phyloP scores from a whole-genome alignment of 2,113 vertebrate species.

The Caracal caracal region DNA sequence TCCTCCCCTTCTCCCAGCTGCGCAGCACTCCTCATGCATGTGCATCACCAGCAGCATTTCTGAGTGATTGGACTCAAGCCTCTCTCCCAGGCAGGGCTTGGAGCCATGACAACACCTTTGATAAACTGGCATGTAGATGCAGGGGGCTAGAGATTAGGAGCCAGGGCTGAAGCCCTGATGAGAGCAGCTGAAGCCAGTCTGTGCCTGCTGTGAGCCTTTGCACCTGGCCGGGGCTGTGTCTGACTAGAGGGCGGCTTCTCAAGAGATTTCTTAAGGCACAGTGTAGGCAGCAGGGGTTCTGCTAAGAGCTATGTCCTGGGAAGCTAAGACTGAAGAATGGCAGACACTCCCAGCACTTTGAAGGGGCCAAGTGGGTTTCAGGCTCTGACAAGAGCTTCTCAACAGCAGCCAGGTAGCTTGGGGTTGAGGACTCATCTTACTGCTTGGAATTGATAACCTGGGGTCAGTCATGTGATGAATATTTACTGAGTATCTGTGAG shows the following conservation, averaged over 20 bases:
- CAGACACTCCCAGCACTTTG: neutral
- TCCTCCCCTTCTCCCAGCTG: neutral
- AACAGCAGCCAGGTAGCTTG: neutral
- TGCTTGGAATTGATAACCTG: neutral
- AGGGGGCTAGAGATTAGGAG: neutral
- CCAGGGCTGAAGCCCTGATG: neutral
- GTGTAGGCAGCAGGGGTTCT: neutral
- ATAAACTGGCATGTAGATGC: neutral
- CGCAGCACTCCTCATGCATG: too few relatives aligned
- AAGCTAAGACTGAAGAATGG: neutral
- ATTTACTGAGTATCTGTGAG: neutral
- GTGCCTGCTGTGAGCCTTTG: neutral
- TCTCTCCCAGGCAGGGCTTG: neutral
- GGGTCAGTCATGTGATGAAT: neutral
- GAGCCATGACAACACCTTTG: neutral
- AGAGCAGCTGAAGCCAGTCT: neutral
- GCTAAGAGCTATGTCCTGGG: neutral
- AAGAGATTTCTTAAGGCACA: neutral
- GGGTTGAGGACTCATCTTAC: neutral
- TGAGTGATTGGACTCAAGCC: neutral
- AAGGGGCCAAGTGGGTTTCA: neutral
- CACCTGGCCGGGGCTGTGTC: neutral
- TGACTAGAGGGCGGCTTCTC: neutral
- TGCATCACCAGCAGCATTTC: neutral
- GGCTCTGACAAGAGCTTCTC: neutral